Percentiles rank a stretch among this genome's conserved stretches.
phyloP scores from a whole-genome alignment of 2,797 vertebrate species.

The Trematomus bernacchii region DNA sequence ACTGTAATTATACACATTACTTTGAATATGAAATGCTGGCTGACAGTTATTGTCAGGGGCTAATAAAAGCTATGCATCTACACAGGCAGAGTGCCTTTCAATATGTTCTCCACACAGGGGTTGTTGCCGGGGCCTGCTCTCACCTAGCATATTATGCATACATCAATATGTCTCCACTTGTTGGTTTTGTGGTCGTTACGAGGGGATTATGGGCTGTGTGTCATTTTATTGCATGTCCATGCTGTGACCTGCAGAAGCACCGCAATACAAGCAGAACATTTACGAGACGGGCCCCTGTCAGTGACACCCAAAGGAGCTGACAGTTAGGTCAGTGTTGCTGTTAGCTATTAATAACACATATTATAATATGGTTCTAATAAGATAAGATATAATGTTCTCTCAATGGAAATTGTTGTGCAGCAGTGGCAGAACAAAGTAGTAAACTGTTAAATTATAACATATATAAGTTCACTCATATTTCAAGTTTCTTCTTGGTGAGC shows the following conservation, averaged over 20 bases:
- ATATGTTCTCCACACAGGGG: conserved; percentile 37
- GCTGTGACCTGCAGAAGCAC: conserved; percentile 4
- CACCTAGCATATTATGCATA: conserved; percentile 7
- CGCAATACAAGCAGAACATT: not conserved
- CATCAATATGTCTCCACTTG: conserved; percentile 13
- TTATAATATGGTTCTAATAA: not conserved
- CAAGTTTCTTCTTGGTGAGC: too few species aligned
- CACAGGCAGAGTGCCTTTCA: conserved; percentile 27
- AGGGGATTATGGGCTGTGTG: conserved; percentile 1
- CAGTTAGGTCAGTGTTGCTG: not conserved
- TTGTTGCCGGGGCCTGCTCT: conserved; percentile 10
- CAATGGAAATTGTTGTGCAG: not conserved
- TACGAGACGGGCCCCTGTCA: not conserved
- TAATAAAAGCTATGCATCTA: conserved; percentile 74
- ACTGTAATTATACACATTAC: conserved; percentile 77
- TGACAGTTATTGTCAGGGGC: conserved; percentile 75
- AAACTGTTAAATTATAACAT: not conserved
- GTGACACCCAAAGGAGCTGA: not conserved
- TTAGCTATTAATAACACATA: conserved; percentile 19
- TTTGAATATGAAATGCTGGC: conserved; percentile 76
- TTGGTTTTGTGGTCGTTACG: not conserved
- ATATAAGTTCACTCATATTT: too few species aligned
- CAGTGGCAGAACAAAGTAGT: not conserved
- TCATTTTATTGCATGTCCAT: not conserved
- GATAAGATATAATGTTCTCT: not conserved